Base-by-base conservation (phyloP, 1,140 invertebrate genomes). In the Globodera ellingtonae region DNA sequence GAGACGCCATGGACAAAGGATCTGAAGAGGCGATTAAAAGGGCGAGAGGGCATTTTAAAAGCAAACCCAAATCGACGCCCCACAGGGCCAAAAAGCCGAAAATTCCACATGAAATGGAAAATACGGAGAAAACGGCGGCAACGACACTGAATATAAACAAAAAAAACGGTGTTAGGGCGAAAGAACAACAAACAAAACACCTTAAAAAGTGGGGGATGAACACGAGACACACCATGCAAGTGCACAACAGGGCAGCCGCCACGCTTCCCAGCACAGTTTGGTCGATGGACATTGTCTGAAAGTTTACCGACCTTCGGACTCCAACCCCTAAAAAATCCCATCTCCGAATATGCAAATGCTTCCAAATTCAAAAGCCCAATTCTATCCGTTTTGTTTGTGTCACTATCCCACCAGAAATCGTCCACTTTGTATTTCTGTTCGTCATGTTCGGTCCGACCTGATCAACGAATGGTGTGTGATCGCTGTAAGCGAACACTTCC, bases 131-230 rank as follows among this genome's bases (percentile, higher is more conserved):
- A 18, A 89, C 89, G 8, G 90, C 89, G 48, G 86, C 87, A 7
- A 90, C 74, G 6, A 90, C 86, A 56, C 80, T 81, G 62, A 69
- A 81, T 47, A 46, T 6, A 79, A 79, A 24, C 35, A 3, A 24
- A 10, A 7, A 66, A 76, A 59, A n/a, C 18, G n/a, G 10, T 76
- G 72, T 24, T 50, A n/a, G 35, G 6, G 46, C 47, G 35, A 62
- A 69, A n/a, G 69, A 24, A 21, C 24, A 35, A n/a, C 15, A 77
- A 71, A 50, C 65, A 24, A 76, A 13, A 21, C 21, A 73, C 80
- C 89, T 82, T 10, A 89, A 73, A 50, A 91, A 86, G 76, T 90
- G 87, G 6, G 91, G 91, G 73, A 91, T 89, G 75, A 91, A 91
- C 62, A 91, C 77, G 21, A 90, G 81, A 18, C 90, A 89, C 8